These are phyloP conservation scores for Cephalopholis sonnerati DNA, from an alignment of 2,113 vertebrate genomes.

Conservation along the genomic window DNA sequence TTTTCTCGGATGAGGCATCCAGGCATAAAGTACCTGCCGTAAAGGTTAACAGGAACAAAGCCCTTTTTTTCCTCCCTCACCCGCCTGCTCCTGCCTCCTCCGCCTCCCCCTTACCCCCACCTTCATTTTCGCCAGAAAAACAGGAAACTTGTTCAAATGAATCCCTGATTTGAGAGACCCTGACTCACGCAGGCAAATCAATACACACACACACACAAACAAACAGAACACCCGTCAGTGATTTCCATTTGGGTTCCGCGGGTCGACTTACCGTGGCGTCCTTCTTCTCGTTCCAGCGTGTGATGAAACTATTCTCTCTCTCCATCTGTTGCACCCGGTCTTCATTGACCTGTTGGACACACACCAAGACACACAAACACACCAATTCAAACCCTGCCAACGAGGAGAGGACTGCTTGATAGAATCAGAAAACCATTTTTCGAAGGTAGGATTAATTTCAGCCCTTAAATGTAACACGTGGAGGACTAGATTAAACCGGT, in stretches of 20 bases:
- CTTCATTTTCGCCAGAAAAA: conserved; percentile 47
- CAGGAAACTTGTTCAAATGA: conserved; percentile 58
- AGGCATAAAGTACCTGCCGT: conserved; percentile 70
- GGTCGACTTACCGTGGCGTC: conserved; percentile 89
- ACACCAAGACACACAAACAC: conserved; percentile 28
- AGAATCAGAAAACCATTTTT: background rate
- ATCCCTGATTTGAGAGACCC: conserved; percentile 48
- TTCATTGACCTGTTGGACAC: conserved; percentile 90
- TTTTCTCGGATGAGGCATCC: conserved; percentile 65
- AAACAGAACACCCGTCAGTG: conserved; percentile 39
- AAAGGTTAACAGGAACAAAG: conserved; percentile 78
- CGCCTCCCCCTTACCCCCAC: background rate
- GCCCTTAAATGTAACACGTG: background rate
- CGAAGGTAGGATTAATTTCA: background rate
- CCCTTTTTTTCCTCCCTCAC: conserved; percentile 20
- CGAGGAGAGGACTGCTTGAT: conserved; percentile 1
- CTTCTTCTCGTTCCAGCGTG: conserved; percentile 97
- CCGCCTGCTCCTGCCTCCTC: conserved; percentile 9
- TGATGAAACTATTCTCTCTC: conserved; percentile 96
- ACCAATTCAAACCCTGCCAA: conserved; percentile 2
- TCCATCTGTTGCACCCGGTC: conserved; percentile 98
- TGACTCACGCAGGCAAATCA: conserved; percentile 49
- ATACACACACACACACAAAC: conserved; percentile 30
- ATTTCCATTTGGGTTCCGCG: conserved; percentile 53
- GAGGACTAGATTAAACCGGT: conserved; percentile 4